These are phyloP conservation scores for Trypoxylon attenuatum DNA, from an alignment of 2,888 invertebrate genomes.

Conservation along the genomic window DNA sequence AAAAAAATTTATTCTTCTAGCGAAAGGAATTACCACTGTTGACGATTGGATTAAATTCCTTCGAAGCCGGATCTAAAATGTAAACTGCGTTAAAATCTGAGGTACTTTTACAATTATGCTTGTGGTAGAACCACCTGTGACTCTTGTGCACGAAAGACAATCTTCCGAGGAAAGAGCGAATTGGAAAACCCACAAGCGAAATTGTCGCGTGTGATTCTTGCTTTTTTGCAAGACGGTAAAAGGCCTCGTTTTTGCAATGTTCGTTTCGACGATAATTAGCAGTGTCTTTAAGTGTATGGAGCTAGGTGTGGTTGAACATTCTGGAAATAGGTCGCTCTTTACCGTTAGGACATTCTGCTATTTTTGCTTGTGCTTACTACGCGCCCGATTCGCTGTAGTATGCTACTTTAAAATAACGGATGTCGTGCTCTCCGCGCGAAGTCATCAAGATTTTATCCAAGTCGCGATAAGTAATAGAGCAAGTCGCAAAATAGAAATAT, in stretches of 20 bases:
- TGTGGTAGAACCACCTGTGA: no score
- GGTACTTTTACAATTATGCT: no score
- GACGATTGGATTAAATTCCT: no score
- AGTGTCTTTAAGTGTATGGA: not conserved
- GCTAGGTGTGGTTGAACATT: not conserved
- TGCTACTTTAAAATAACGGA: not conserved
- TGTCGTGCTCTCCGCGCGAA: no score
- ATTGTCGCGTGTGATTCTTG: not conserved
- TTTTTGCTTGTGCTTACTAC: slow-evolving; percentile 20
- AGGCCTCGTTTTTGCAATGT: not conserved
- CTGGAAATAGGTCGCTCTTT: slow-evolving; percentile 27
- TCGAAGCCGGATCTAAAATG: no score
- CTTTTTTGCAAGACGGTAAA: not conserved
- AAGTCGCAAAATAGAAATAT: not conserved
- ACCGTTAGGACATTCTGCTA: slow-evolving; percentile 25
- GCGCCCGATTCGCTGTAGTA: slow-evolving; percentile 2
- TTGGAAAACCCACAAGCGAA: no score
- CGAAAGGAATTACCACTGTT: no score
- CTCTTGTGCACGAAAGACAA: no score
- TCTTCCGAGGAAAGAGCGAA: no score
- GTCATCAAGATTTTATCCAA: slow-evolving; percentile 21
- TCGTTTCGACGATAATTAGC: slow-evolving; percentile 9
- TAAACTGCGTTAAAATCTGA: no score
- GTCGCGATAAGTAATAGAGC: slow-evolving; percentile 2
- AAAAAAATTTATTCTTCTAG: no score